Evolutionary conservation across 2,113 vertebrate species (phyloP).

Genomic region (Corythoichthys intestinalis): DNA sequence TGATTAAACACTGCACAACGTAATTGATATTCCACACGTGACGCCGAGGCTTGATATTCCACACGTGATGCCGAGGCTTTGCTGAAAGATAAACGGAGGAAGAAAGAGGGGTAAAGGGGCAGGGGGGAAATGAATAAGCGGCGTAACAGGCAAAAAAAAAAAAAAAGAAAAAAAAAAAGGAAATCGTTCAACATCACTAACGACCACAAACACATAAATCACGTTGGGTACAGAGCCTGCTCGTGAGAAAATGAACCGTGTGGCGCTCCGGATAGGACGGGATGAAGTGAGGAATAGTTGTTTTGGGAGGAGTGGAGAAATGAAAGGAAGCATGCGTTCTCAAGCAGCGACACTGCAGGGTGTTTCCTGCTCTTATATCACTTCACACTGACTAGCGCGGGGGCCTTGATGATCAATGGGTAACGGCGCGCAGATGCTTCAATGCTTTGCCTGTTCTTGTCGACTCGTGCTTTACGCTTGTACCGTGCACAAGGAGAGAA

Average conservation of each 20-base stretch:
- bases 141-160: neutral
- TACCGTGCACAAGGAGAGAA: neutral
- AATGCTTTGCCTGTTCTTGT: neutral
- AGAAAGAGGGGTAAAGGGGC: conserved; percentile 40
- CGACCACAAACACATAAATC: conserved; percentile 80
- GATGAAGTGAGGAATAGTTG: conserved; percentile 34
- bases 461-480: neutral
- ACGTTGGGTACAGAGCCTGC: conserved; percentile 49
- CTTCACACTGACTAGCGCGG: conserved; percentile 32
- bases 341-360: conserved; percentile 32
- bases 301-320: conserved; percentile 31
- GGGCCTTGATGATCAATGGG: conserved; percentile 10
- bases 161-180: conserved; percentile 47
- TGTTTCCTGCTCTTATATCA: conserved; percentile 32
- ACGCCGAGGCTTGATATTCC: conserved; percentile 66
- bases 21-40: conserved; percentile 74
- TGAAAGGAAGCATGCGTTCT: conserved; percentile 18
- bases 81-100: conserved; percentile 57
- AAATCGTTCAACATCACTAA: conserved; percentile 76
- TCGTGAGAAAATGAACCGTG: conserved; percentile 63
- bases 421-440: neutral
- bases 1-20: conserved; percentile 62
- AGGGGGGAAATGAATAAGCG: neutral
- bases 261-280: conserved; percentile 29
- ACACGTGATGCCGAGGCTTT: conserved; percentile 48